Evolutionary conservation across 2,113 vertebrate species (phyloP).

Genomic region (Paracanthobrama guichenoti): DNA sequence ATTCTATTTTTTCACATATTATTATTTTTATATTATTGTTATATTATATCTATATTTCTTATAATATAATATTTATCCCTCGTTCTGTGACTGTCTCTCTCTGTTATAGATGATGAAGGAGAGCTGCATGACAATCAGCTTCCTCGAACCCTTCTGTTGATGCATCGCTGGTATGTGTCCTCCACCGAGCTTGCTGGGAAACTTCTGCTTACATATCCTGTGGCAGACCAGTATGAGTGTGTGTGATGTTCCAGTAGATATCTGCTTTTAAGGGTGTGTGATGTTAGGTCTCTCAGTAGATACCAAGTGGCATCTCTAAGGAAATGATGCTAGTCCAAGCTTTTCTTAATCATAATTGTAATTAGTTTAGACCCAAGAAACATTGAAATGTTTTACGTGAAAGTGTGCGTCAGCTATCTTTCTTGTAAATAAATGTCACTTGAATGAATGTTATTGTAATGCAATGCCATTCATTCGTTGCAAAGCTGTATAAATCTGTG

Average conservation of each 20-base stretch:
- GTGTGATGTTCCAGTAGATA: neutral
- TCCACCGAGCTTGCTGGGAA: conserved; percentile 92
- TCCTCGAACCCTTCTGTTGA: conserved; percentile 91
- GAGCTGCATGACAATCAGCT: conserved; percentile 78
- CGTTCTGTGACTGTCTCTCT: conserved; percentile 12
- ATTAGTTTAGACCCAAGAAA: neutral
- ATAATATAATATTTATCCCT: neutral
- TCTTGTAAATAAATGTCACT: neutral
- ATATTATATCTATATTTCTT: neutral
- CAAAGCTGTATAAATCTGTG: neutral
- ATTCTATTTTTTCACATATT: neutral
- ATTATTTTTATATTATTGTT: neutral
- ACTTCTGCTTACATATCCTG: conserved; percentile 94
- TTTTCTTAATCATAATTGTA: neutral
- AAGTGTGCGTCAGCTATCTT: neutral
- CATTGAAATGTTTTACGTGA: neutral
- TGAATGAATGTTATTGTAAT: neutral
- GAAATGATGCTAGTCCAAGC: neutral
- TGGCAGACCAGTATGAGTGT: conserved; percentile 14
- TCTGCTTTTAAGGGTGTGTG: neutral
- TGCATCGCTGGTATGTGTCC: conserved; percentile 95
- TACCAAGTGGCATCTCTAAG: neutral
- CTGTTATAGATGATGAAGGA: conserved; percentile 83
- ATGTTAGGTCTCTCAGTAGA: neutral
- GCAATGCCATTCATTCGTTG: neutral